Conservation (phyloP, 2,797 vertebrate species). For the Salmo trutta region DNA sequence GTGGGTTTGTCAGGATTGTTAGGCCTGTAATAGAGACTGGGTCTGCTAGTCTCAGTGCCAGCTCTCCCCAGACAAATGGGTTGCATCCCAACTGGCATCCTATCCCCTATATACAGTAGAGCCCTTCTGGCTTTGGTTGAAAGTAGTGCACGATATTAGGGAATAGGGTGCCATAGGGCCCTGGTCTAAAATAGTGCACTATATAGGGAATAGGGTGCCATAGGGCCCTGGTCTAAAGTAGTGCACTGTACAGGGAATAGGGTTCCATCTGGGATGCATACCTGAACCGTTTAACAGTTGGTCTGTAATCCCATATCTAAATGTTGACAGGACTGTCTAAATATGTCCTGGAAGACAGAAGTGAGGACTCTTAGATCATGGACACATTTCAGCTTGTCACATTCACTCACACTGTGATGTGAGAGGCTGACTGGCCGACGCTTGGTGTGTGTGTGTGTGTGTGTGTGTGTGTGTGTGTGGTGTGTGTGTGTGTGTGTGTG, state of each 20-base stretch:
- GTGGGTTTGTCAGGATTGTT: conserved; percentile 19
- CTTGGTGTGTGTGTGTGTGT: not conserved
- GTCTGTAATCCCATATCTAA: conserved; percentile 39
- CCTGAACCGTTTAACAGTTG: conserved; percentile 31
- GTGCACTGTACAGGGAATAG: no score
- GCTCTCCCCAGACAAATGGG: not conserved
- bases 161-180: no score
- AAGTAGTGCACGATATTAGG: not conserved
- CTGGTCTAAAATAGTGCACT: no score
- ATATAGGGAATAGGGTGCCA: no score
- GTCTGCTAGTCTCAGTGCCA: conserved; percentile 14
- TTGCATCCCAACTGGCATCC: no score
- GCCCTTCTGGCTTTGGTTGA: not conserved
- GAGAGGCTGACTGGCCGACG: not conserved
- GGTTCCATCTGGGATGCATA: not conserved
- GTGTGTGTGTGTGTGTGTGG: conserved; percentile 1
- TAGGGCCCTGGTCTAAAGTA: no score
- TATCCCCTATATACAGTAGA: no score
- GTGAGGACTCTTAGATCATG: not conserved
- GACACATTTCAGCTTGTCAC: not conserved
- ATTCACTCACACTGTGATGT: not conserved
- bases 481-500: conserved; percentile 1
- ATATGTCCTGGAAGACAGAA: conserved; percentile 22
- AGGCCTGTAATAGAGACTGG: conserved; percentile 11
- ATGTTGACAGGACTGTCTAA: conserved; percentile 29